Percentiles rank a stretch among this genome's conserved stretches.
These are phyloP conservation scores for Scaptodrosophila latifasciaeformis DNA, from an alignment of 2,888 invertebrate genomes.

Conservation along the genomic window DNA sequence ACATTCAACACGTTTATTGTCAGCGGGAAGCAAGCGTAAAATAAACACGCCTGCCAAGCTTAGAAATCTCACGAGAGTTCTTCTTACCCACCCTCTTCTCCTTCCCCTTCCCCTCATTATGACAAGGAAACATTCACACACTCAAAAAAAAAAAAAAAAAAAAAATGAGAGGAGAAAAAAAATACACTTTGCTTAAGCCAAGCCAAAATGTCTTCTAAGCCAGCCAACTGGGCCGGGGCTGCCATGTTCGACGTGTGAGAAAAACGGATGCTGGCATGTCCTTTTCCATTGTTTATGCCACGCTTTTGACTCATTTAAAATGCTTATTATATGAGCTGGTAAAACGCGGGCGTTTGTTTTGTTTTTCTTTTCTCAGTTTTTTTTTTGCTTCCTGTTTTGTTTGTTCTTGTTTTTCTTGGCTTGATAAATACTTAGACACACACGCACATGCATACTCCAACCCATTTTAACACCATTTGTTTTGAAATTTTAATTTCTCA, in stretches of 20 bases:
- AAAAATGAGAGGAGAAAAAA: no score
- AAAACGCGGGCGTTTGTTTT: conserved; percentile 32
- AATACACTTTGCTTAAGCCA: background rate
- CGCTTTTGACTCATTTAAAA: conserved; percentile 41
- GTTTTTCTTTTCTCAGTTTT: conserved; percentile 37
- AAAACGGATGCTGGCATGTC: conserved; percentile 20
- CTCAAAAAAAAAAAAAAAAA: no score
- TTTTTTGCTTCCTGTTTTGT: conserved; percentile 30
- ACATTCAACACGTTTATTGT: conserved; percentile 43
- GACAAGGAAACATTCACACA: background rate
- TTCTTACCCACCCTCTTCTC: no score
- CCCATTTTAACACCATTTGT: conserved; percentile 27
- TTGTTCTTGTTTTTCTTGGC: conserved; percentile 38
- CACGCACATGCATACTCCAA: conserved; percentile 10
- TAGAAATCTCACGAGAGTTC: no score
- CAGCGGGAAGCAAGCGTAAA: conserved; percentile 25
- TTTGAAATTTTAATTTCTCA: conserved; percentile 65
- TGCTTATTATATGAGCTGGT: conserved; percentile 49
- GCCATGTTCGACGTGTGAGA: no score
- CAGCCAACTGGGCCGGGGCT: background rate
- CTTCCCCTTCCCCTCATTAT: no score
- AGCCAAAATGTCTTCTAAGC: background rate
- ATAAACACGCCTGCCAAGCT: background rate
- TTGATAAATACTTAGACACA: conserved; percentile 41
- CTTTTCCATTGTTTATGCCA: conserved; percentile 45